Evolutionary conservation across 2,797 vertebrate genomes (phyloP).

Genomic region (Cygnus olor): DNA sequence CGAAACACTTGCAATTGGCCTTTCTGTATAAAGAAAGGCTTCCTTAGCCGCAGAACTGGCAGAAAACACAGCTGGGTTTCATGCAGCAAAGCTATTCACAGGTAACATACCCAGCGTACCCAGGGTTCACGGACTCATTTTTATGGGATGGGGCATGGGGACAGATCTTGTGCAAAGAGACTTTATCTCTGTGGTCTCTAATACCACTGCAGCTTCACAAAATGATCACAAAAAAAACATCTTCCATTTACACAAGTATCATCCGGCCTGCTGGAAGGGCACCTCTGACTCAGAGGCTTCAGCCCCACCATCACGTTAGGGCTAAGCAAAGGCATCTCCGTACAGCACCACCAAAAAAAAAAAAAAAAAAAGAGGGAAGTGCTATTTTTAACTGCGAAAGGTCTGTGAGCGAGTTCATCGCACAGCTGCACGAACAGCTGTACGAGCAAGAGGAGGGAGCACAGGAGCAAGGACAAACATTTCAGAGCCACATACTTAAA

Average conservation of each 20-base stretch:
- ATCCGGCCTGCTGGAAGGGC: neutral
- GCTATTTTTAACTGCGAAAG: slow-evolving; percentile 17
- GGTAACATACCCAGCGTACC: neutral
- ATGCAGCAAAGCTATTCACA: neutral
- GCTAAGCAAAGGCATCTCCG: neutral
- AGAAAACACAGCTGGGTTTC: neutral
- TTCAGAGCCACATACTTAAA: neutral
- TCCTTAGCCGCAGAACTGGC: neutral
- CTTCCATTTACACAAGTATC: neutral
- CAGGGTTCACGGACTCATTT: neutral
- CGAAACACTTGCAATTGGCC: neutral
- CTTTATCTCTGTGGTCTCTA: neutral
- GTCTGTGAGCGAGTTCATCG: neutral
- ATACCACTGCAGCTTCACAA: neutral
- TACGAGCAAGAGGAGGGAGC: neutral
- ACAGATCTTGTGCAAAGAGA: neutral
- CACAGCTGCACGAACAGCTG: slow-evolving; percentile 29
- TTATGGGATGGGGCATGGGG: neutral
- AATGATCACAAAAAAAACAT: fast-evolving
- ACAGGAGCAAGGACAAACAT: neutral
- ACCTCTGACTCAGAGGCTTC: neutral
- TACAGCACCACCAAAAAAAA: neutral
- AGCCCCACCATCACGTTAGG: neutral
- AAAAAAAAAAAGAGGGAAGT: fast-evolving
- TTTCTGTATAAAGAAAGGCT: neutral